These are phyloP conservation scores for Hoplodrina blanda DNA, from an alignment of 2,888 invertebrate genomes.

Conservation along the genomic window DNA sequence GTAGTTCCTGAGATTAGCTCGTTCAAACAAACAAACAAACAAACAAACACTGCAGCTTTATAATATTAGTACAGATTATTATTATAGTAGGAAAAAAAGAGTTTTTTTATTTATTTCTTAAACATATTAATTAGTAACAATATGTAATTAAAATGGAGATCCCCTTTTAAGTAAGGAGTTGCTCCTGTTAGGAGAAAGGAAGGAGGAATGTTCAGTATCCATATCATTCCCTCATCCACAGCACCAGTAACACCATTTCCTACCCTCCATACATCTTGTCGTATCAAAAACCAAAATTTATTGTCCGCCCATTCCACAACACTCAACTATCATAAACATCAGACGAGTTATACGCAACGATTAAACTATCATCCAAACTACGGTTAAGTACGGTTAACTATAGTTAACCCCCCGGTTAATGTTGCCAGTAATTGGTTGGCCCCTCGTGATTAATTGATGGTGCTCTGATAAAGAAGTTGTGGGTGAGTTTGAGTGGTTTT, in stretches of 20 bases:
- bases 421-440: slow-evolving; percentile 63
- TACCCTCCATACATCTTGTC: slow-evolving; percentile 33
- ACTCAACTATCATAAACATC: slow-evolving; percentile 71
- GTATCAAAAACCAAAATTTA: slow-evolving; percentile 62
- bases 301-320: slow-evolving; percentile 54
- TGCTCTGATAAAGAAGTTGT: slow-evolving; percentile 62
- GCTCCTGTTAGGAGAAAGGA: no score
- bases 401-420: slow-evolving; percentile 73
- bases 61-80: no score
- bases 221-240: neutral
- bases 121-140: no score
- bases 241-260: slow-evolving; percentile 11
- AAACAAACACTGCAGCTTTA: no score
- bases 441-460: slow-evolving; percentile 76
- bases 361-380: slow-evolving; percentile 72
- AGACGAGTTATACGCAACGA: slow-evolving; percentile 70
- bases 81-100: no score
- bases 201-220: no score
- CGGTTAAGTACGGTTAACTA: slow-evolving; percentile 69
- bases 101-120: no score
- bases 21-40: no score
- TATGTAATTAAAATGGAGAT: no score
- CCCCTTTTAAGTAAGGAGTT: no score
- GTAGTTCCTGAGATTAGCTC: no score
- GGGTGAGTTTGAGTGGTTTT: slow-evolving; percentile 51